Evolutionary conservation across 2,797 vertebrate species (phyloP).

Genomic region (Sylvilagus floridanus): DNA sequence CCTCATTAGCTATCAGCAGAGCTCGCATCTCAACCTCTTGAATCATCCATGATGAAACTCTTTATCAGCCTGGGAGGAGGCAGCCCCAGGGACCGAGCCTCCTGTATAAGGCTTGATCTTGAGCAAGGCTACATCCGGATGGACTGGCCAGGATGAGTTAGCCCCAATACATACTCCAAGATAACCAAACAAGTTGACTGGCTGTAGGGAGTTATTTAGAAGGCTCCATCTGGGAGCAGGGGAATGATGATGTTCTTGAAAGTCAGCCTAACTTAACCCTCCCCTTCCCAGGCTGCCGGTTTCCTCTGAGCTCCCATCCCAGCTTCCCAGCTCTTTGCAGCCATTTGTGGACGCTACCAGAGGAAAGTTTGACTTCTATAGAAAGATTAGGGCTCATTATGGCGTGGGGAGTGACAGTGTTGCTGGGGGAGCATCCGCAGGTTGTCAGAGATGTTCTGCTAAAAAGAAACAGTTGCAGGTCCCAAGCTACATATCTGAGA

Average conservation of each 20-base stretch:
- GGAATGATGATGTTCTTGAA: neutral
- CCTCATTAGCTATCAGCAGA: slow-evolving; percentile 65
- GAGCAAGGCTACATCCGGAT: slow-evolving; percentile 72
- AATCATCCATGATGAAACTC: slow-evolving; percentile 64
- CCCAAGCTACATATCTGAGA: neutral
- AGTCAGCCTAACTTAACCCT: neutral
- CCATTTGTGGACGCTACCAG: neutral
- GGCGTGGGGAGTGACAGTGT: neutral
- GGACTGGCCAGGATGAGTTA: slow-evolving; percentile 71
- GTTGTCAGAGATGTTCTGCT: slow-evolving; percentile 58
- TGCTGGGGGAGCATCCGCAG: neutral
- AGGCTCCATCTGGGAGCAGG: slow-evolving; percentile 58
- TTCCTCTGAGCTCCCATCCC: neutral
- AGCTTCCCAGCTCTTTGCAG: neutral
- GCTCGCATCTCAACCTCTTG: slow-evolving; percentile 70
- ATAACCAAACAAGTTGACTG: slow-evolving; percentile 74
- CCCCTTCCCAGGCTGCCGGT: neutral
- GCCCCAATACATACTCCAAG: slow-evolving; percentile 59
- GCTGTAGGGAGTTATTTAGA: slow-evolving; percentile 33
- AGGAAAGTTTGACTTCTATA: slow-evolving; percentile 51
- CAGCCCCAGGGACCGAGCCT: slow-evolving; percentile 34
- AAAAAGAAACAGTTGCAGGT: slow-evolving; percentile 67
- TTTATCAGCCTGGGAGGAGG: slow-evolving; percentile 75
- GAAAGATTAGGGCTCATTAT: slow-evolving; percentile 20
- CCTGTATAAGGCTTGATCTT: slow-evolving; percentile 58